phyloP scores from a whole-genome alignment of 2,888 invertebrate species.

The Corbicula japonica region DNA sequence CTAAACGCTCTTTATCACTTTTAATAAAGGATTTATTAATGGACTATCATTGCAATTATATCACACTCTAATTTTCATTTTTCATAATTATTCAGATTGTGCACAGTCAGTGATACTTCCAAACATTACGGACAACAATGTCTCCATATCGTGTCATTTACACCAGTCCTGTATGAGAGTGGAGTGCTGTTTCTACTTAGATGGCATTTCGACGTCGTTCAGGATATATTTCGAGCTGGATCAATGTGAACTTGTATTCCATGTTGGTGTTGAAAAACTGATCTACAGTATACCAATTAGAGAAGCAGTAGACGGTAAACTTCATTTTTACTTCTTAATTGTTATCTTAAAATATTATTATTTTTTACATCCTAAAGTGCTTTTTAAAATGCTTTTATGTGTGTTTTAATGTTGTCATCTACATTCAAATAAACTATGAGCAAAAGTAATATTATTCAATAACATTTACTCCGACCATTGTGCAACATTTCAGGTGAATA shows the following conservation, averaged over 20 bases:
- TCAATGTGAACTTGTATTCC: conserved; percentile 50
- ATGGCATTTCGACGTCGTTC: conserved; percentile 42
- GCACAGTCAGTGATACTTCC: conserved; percentile 10
- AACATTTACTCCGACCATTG: no score
- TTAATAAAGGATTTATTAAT: no score
- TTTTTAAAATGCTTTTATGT: no score
- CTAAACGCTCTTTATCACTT: no score
- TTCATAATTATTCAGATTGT: conserved; percentile 47
- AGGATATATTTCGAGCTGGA: conserved; percentile 45
- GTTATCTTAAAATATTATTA: background rate
- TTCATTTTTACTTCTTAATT: background rate
- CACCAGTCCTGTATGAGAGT: conserved; percentile 46
- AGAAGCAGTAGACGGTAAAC: conserved; percentile 26
- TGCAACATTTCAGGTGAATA: conserved; percentile 54
- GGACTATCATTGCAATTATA: no score
- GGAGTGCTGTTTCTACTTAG: conserved; percentile 51
- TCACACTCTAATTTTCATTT: no score
- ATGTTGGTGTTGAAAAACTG: conserved; percentile 51
- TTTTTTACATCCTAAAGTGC: background rate
- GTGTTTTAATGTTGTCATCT: no score
- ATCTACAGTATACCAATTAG: conserved; percentile 20
- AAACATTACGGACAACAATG: conserved; percentile 30
- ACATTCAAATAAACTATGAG: no score
- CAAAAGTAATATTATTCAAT: no score
- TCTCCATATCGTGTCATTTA: conserved; percentile 40